Evolutionary conservation across 1,140 invertebrate species (phyloP), one percentile per base, ranked within the genome.

Genomic region (Drosophila orena): DNA sequence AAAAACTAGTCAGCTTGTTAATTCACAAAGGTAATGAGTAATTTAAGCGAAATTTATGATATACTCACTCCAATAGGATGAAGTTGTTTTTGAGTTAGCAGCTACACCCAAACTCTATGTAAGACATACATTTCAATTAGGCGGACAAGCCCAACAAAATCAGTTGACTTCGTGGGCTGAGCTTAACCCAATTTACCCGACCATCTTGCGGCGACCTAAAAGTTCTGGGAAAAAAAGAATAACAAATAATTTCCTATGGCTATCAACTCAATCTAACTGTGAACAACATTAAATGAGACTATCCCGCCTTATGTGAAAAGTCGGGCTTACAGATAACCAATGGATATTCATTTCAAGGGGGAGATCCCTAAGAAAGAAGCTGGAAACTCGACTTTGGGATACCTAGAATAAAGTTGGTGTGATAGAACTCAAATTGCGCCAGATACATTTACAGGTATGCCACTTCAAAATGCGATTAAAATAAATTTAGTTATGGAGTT

Each of bases 251-350:
- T 58, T 42, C 38, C 53, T 47, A 46, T 20, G 35, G 20, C 15
- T 66, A 77, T 81, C 77, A 44, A 12, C 43, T 47, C 34, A 44
- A 83, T 79, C 75, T 83, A 68, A 83, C 80, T 68, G 77, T 80
- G 55, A 80, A 69, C 50, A 73, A 53, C 47, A 73, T 71, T 62
- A 62, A 79, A 56, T 72, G 62, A 79, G 46, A 64, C 34, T 38
- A 64, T 37, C 7, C 22, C 12, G n/a, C 40, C 12, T 37, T 37
- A 54, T 47, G 15, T 4, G 34, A 4, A 47, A 81, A 68, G 35
- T 43, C 72, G 64, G 49, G 58, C 35, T 68, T 24, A 38, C 14
- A 84, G 71, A 84, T 79, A 68, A 62, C 38, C 49, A 84, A 77
- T 65, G 37, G 69, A 65, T 66, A 80, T 61, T 62, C 6, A 52